Evolutionary conservation across 2,888 invertebrate genomes (phyloP).

Genomic region (Eupithecia inturbata): DNA sequence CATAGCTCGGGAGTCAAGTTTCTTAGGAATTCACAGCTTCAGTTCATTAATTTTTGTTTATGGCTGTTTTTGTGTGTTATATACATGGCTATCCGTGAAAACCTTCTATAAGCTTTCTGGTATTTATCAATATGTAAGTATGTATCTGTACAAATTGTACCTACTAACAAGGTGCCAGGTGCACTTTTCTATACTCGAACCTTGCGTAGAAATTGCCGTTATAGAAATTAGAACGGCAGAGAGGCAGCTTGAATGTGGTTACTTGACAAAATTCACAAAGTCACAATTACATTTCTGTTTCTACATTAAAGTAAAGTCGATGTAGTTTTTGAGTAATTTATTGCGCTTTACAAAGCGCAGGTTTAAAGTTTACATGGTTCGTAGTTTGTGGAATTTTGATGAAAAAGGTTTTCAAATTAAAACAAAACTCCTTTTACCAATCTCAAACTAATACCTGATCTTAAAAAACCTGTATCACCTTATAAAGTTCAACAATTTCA

Average conservation of each 20-base stretch:
- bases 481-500: not conserved
- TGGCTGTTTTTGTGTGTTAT: not conserved
- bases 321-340: not conserved
- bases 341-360: not conserved
- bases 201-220: slow-evolving; percentile 31
- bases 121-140: no score
- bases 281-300: not conserved
- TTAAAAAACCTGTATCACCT: not conserved
- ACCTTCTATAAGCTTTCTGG: no score
- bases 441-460: not conserved
- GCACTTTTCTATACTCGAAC: slow-evolving; percentile 19
- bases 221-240: not conserved
- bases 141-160: not conserved
- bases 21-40: not conserved
- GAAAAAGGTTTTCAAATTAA: not conserved
- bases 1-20: not conserved
- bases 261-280: not conserved
- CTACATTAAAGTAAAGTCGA: not conserved
- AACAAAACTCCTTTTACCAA: not conserved
- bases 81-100: no score
- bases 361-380: not conserved
- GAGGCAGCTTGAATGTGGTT: not conserved
- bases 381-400: not conserved
- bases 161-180: not conserved
- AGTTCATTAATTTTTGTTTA: not conserved